A percentile compares a stretch with the other conserved stretches of the same genome.
phyloP scores from a whole-genome alignment of 2,113 vertebrate species.

The Plecotus auritus region DNA sequence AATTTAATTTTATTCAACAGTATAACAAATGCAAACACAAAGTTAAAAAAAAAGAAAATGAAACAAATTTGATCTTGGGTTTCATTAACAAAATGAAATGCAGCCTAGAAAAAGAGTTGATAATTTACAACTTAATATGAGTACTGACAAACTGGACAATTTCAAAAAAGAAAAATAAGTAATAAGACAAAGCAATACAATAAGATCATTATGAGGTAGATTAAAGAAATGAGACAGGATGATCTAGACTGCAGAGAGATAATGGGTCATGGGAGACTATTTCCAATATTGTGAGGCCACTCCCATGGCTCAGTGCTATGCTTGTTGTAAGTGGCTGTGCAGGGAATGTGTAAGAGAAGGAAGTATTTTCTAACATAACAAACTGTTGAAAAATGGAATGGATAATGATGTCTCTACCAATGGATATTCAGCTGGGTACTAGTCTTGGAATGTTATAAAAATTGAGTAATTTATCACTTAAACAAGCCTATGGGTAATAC shows the following conservation, averaged over 20 bases:
- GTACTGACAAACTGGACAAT: background rate
- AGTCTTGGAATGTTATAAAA: background rate
- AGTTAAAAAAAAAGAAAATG: background rate
- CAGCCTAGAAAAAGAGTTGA: background rate
- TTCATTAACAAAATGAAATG: background rate
- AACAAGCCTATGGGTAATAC: background rate
- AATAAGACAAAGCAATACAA: background rate
- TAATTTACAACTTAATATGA: background rate
- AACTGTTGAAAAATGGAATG: background rate
- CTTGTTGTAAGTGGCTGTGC: background rate
- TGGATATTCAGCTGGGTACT: background rate
- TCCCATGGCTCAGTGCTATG: background rate
- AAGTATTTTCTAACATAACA: background rate
- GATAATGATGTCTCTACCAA: background rate
- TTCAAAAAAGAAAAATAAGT: background rate
- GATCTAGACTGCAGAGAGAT: accelerated
- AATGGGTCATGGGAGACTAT: background rate
- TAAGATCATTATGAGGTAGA: background rate
- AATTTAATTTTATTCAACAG: background rate
- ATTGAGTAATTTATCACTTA: background rate
- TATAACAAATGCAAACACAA: background rate
- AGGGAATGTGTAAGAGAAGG: background rate
- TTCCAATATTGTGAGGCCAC: background rate
- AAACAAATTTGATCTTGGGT: background rate
- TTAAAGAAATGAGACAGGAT: background rate